These are phyloP conservation scores for Galago senegalensis DNA, from an alignment of 2,797 vertebrate genomes.

Conservation along the genomic window DNA sequence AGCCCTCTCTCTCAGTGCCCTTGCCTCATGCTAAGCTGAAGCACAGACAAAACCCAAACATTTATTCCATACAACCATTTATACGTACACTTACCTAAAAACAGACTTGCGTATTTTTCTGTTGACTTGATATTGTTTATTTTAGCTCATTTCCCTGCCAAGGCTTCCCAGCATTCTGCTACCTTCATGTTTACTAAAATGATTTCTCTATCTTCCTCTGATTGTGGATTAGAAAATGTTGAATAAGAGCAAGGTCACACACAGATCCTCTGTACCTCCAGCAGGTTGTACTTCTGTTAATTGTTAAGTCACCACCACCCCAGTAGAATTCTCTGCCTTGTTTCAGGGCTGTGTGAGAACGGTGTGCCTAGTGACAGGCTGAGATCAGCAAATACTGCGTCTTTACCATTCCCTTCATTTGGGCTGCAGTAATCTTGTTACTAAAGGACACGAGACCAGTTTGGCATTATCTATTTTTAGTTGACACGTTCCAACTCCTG, in stretches of 20 bases:
- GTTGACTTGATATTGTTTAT: not conserved
- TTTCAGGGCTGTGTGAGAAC: constrained; percentile 19
- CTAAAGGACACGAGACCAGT: not conserved
- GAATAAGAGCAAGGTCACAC: not conserved
- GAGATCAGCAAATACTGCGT: not conserved
- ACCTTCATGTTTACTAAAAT: not conserved
- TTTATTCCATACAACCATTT: not conserved
- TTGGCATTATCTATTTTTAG: not conserved
- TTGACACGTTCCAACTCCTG: not conserved
- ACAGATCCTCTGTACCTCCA: not conserved
- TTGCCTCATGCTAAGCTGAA: not conserved
- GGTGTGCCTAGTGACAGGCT: not conserved
- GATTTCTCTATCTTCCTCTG: constrained; percentile 11
- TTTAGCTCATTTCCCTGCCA: constrained; percentile 24
- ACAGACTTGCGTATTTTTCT: not conserved
- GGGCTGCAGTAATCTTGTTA: not conserved
- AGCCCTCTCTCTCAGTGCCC: not conserved
- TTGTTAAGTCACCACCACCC: not conserved
- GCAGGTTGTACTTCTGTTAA: not conserved
- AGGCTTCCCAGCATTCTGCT: not conserved
- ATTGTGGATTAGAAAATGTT: constrained; percentile 15
- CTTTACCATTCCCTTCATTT: not conserved
- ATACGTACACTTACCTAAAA: not conserved
- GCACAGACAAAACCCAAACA: not conserved
- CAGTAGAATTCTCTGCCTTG: not conserved